A percentile compares a stretch with the other conserved stretches of the same genome.
Evolutionary conservation across 2,888 invertebrate genomes (phyloP).

Genomic region (Epirrhoe alternata): DNA sequence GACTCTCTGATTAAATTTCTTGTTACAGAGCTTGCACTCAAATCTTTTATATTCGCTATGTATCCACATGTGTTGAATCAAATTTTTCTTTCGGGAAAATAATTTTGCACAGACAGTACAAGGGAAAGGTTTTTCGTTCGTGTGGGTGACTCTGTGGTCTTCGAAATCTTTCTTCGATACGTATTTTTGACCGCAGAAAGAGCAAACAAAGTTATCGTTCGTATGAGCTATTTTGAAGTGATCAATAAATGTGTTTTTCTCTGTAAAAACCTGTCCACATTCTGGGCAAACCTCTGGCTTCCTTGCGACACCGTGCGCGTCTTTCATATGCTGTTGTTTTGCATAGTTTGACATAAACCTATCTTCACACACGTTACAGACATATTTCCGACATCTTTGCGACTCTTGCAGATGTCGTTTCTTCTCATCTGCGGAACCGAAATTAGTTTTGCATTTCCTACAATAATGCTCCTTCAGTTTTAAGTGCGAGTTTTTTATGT

Average conservation of each 20-base stretch:
- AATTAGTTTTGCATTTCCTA: conserved; percentile 49
- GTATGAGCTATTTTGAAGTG: conserved; percentile 62
- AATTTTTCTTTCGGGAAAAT: conserved; percentile 73
- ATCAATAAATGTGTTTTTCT: conserved; percentile 18
- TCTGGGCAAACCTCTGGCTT: conserved; percentile 47
- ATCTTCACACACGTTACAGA: conserved; percentile 49
- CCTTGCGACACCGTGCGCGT: conserved; percentile 45
- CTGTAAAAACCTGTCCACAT: conserved; percentile 48
- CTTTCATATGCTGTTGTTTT: conserved; percentile 45
- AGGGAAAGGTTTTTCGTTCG: conserved; percentile 78
- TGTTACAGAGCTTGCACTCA: conserved; percentile 70
- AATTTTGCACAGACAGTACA: conserved; percentile 80
- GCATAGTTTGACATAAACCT: conserved; percentile 47
- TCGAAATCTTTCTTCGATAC: conserved; percentile 65
- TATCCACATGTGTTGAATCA: conserved; percentile 77
- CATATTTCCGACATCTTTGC: conserved; percentile 48
- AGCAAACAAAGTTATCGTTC: conserved; percentile 68
- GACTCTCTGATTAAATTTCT: conserved; percentile 76
- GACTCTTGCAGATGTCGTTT: conserved; percentile 46
- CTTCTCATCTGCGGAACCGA: conserved; percentile 45
- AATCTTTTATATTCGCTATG: conserved; percentile 75
- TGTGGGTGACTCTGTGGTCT: conserved; percentile 82
- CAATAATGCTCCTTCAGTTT: conserved; percentile 40
- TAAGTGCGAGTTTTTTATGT: conserved; percentile 43
- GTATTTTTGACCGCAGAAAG: conserved; percentile 72